Percentiles rank a stretch among this genome's conserved stretches.
These are phyloP conservation scores for Boloria selene DNA, from an alignment of 2,888 invertebrate genomes.

Conservation along the genomic window DNA sequence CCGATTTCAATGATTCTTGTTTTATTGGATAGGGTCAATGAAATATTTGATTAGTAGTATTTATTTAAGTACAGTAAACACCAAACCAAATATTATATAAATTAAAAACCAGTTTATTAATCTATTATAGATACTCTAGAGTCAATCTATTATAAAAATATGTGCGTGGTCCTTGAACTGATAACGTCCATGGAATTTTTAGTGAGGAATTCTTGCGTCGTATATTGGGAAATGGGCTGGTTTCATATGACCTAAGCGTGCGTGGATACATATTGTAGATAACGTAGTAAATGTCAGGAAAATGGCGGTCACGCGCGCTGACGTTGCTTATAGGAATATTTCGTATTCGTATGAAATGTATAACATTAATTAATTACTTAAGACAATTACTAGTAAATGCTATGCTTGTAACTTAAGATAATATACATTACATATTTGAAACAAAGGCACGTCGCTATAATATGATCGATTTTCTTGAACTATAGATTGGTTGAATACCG, in stretches of 20 bases:
- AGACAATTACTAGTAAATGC: background rate
- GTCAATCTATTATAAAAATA: constrained; percentile 14
- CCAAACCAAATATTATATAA: background rate
- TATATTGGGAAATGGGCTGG: constrained; percentile 28
- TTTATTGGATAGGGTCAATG: too few species aligned
- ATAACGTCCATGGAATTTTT: constrained; percentile 28
- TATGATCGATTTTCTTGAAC: too few species aligned
- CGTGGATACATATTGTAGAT: constrained; percentile 12
- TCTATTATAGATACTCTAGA: constrained; percentile 3
- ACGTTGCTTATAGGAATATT: constrained; percentile 16
- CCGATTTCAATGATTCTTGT: too few species aligned
- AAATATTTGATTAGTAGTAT: too few species aligned
- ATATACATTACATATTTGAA: too few species aligned
- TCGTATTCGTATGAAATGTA: constrained; percentile 1
- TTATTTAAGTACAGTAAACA: too few species aligned
- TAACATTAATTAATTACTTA: background rate
- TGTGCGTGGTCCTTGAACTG: constrained; percentile 22
- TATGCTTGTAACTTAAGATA: background rate
- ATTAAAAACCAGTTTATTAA: constrained; percentile 3
- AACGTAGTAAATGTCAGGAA: constrained; percentile 45
- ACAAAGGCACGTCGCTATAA: too few species aligned
- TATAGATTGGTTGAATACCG: too few species aligned
- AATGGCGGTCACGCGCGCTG: constrained; percentile 49
- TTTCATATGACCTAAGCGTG: constrained; percentile 17
- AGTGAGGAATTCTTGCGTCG: constrained; percentile 17